Base-by-base conservation (phyloP, 2,797 vertebrate genomes). In the Moxostoma hubbsi region DNA sequence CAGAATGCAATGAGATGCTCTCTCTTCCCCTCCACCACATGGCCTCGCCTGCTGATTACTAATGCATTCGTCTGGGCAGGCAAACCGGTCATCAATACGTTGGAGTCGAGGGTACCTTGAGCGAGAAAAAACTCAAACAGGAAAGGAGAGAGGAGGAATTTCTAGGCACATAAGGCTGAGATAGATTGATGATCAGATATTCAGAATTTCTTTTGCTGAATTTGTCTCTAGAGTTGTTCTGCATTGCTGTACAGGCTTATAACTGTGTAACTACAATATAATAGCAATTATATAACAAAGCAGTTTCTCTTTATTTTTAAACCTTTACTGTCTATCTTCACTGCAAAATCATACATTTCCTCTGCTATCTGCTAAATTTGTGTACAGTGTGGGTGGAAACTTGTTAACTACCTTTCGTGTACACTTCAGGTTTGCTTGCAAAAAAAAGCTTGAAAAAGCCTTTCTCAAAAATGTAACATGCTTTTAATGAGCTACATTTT, bases 401-500 rank as follows among this genome's bases (percentile, higher is more conserved):
- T 4, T 18, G 15, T 24, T 73, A 61, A 65, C 10, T 69, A 61
- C 78, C 45, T 51, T 79, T 67, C 11, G 46, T 68, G 24, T 75
- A 55, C 70, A 66, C 58, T 65, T 77, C 11, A 75, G 59, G 51
- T 4, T 36, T 36, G 36, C 4, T 36, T 3, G 4, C 0, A 3
- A 36, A 36, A 36, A 36, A 36, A 36, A 0, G 36, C 61, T 61
- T 77, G 58, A 51, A 46, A 80, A 79, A 81, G 61, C 45, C 75
- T 57, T 65, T 66, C 45, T 49, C 58, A 82, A 68, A 16, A 78
- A 54, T 73, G 68, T 93, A 93, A 94, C 92, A 90, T 83, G 88
- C 87, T 92, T 92, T 91, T 94, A 94, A 94, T 94, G 91, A 93
- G 91, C 92, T 93, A 91, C 90, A 89, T 90, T 92, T 89, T 92